A percentile compares a stretch with the other conserved stretches of the same genome.
These are phyloP conservation scores for Polypterus bichir DNA, from an alignment of 2,113 vertebrate genomes.

Conservation along the genomic window DNA sequence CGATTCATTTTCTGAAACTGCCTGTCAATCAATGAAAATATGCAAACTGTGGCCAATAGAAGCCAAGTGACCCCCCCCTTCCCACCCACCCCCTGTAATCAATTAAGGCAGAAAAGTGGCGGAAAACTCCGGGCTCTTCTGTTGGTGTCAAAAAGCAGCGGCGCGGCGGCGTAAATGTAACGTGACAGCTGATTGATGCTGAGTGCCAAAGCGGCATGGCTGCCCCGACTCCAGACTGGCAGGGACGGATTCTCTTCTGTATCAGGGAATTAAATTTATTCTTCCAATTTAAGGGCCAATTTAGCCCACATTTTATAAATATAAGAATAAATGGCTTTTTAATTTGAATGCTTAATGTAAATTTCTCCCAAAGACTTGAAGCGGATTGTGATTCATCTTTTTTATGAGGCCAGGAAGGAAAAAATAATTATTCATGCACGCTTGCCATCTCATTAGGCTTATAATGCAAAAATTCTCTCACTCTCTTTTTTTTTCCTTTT, in stretches of 20 bases:
- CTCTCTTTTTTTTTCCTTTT: slow-evolving; percentile 2
- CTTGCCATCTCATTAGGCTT: slow-evolving; percentile 41
- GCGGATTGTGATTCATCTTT: slow-evolving; percentile 33
- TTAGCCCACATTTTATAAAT: slow-evolving; percentile 19
- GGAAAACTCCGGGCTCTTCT: too few relatives aligned
- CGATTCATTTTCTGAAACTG: too few relatives aligned
- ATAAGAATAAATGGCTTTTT: slow-evolving; percentile 35
- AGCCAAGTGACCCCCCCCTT: too few relatives aligned
- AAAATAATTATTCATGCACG: slow-evolving; percentile 43
- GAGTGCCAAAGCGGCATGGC: too few relatives aligned
- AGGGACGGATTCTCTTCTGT: slow-evolving; percentile 8
- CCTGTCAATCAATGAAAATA: too few relatives aligned
- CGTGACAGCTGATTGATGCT: too few relatives aligned
- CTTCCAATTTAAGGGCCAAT: slow-evolving; percentile 17
- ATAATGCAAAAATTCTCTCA: slow-evolving; percentile 29
- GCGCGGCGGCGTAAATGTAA: too few relatives aligned
- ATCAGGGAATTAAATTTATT: slow-evolving; percentile 19
- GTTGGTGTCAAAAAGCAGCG: too few relatives aligned
- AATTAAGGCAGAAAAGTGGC: too few relatives aligned
- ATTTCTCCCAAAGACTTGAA: slow-evolving; percentile 29
- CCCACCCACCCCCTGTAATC: too few relatives aligned
- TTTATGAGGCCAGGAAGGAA: slow-evolving; percentile 33
- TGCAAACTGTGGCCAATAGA: too few relatives aligned
- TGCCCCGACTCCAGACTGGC: too few relatives aligned
- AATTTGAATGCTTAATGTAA: slow-evolving; percentile 27